A percentile compares a stretch with the other conserved stretches of the same genome.
Evolutionary conservation across 2,797 vertebrate genomes (phyloP).

Genomic region (Tenualosa thibaudeaui): DNA sequence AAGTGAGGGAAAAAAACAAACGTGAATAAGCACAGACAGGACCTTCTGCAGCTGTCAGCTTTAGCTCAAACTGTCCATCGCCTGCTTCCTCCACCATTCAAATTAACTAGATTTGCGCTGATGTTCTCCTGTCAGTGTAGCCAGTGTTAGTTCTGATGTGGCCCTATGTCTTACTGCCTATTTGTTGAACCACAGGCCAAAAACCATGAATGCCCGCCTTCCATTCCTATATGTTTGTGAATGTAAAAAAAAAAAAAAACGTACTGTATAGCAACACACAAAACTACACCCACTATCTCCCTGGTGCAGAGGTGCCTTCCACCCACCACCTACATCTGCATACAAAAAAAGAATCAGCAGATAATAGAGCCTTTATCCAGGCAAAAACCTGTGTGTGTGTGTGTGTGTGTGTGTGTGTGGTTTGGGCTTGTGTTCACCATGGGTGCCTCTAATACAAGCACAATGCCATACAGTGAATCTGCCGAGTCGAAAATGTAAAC

Average conservation of each 20-base stretch:
- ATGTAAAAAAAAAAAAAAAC: too few relatives aligned
- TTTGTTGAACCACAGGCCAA: not conserved
- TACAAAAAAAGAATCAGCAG: not conserved
- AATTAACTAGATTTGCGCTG: not conserved
- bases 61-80: not conserved
- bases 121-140: not conserved
- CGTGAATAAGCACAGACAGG: not conserved
- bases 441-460: not conserved
- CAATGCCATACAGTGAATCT: not conserved
- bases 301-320: not conserved
- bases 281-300: not conserved
- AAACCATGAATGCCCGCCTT: not conserved
- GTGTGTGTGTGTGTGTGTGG: too few relatives aligned
- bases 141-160: not conserved
- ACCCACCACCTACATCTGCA: not conserved
- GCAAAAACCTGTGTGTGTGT: not conserved
- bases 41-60: not conserved
- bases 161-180: not conserved
- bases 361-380: not conserved
- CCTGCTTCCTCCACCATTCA: not conserved
- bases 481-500: not conserved
- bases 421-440: not conserved
- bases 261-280: not conserved
- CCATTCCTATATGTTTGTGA: not conserved
- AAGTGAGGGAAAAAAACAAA: not conserved